Percentiles rank a stretch among this genome's conserved stretches.
Evolutionary conservation across 2,888 invertebrate species (phyloP).

Genomic region (Drosophila mulleri): DNA sequence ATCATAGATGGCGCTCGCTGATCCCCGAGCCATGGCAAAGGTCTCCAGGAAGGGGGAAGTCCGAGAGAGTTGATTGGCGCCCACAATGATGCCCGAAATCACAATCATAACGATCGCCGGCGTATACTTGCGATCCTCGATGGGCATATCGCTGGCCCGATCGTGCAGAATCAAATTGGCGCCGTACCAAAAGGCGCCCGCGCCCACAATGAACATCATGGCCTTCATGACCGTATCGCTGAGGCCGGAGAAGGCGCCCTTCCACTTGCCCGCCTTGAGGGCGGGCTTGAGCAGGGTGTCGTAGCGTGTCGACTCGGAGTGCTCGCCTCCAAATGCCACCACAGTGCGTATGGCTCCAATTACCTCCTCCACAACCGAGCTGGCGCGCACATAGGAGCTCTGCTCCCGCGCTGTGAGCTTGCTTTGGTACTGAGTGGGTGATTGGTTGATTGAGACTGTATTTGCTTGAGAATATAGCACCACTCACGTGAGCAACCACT

Average conservation of each 20-base stretch:
- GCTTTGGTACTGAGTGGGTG: constrained; percentile 87
- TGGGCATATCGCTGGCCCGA: constrained; percentile 84
- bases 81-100: constrained; percentile 90
- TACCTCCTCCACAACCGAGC: constrained; percentile 91
- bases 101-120: constrained; percentile 90
- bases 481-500: constrained; percentile 88
- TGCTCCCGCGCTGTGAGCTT: constrained; percentile 88
- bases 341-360: constrained; percentile 90
- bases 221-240: constrained; percentile 90
- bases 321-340: constrained; percentile 91
- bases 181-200: constrained; percentile 92
- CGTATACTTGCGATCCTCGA: constrained; percentile 87
- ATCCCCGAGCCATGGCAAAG: constrained; percentile 89
- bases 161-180: constrained; percentile 89
- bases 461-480: background rate
- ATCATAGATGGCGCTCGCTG: constrained; percentile 90
- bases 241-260: constrained; percentile 88
- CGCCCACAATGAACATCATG: constrained; percentile 89
- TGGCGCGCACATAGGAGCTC: constrained; percentile 90
- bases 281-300: constrained; percentile 86
- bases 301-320: constrained; percentile 88
- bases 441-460: background rate
- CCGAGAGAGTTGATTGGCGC: constrained; percentile 90
- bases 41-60: constrained; percentile 91
- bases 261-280: constrained; percentile 87